These are phyloP conservation scores for Alosa sapidissima DNA, from an alignment of 2,797 vertebrate species.

Conservation along the genomic window DNA sequence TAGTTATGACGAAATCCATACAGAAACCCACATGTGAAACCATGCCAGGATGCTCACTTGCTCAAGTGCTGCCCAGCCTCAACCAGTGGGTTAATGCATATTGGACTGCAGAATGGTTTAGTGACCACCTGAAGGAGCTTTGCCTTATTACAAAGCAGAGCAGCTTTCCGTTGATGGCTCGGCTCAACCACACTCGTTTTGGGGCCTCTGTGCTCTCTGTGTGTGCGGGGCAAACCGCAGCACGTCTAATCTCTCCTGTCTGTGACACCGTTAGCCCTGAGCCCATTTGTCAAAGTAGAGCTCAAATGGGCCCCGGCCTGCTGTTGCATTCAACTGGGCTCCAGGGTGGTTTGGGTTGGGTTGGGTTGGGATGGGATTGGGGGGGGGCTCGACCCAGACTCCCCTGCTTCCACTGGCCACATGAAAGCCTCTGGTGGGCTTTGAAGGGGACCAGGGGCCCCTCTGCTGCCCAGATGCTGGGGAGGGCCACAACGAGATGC, in stretches of 20 bases:
- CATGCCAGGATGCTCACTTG: background rate
- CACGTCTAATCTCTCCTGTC: background rate
- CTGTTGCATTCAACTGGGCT: background rate
- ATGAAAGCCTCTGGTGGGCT: constrained; percentile 25
- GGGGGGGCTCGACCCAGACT: constrained; percentile 20
- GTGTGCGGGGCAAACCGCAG: background rate
- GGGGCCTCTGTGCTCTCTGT: background rate
- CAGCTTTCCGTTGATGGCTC: constrained; percentile 6
- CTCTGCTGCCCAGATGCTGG: constrained; percentile 18
- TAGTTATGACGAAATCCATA: background rate
- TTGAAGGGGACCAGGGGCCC: constrained; percentile 13
- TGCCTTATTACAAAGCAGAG: constrained; percentile 12
- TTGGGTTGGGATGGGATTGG: background rate
- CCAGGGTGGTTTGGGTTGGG: background rate
- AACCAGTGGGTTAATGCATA: background rate
- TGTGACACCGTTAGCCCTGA: background rate
- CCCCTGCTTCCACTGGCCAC: background rate
- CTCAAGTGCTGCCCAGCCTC: background rate
- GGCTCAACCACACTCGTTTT: background rate
- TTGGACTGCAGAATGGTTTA: background rate
- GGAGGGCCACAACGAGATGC: background rate
- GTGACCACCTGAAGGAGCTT: background rate
- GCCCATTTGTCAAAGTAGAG: constrained; percentile 10
- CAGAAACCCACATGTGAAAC: background rate
- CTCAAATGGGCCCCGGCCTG: background rate